Conservation (phyloP, 2,888 invertebrate genomes). For the Aplocera efformata region DNA sequence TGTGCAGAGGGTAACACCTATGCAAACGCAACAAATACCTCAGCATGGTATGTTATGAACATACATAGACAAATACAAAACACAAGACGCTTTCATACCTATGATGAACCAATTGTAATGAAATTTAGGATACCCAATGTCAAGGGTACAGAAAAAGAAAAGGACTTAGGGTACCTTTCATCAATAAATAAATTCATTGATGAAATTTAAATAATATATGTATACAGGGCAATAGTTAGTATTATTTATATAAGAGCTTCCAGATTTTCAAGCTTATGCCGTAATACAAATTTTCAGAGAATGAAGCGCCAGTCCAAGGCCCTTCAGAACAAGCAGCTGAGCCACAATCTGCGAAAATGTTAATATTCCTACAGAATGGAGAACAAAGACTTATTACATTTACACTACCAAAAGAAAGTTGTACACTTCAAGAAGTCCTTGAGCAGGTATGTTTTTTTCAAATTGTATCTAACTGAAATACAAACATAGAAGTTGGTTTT, state of each 20-base stretch:
- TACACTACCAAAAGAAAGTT: slow-evolving; percentile 89
- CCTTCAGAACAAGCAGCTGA: slow-evolving; percentile 73
- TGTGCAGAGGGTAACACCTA: slow-evolving; percentile 71
- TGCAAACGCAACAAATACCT: slow-evolving; percentile 63
- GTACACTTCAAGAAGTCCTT: slow-evolving; percentile 89
- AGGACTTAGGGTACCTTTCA: no score
- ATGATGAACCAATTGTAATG: no score
- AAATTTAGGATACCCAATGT: no score
- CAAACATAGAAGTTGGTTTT: no score
- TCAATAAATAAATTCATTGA: no score
- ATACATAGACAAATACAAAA: neutral
- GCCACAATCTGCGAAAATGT: slow-evolving; percentile 87
- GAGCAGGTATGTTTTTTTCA: slow-evolving; percentile 82
- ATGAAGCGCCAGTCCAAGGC: slow-evolving; percentile 49
- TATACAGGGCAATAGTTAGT: no score
- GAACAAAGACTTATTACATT: slow-evolving; percentile 91
- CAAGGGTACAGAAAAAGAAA: no score
- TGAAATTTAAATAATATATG: no score
- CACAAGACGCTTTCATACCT: no score
- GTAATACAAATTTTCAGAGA: slow-evolving; percentile 38
- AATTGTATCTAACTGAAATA: no score
- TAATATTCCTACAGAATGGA: slow-evolving; percentile 87
- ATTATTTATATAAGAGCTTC: no score
- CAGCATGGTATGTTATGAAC: slow-evolving; percentile 45
- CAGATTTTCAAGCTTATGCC: no score